Base-by-base conservation (phyloP, 2,113 vertebrate species). In the Misgurnus mizolepis region DNA sequence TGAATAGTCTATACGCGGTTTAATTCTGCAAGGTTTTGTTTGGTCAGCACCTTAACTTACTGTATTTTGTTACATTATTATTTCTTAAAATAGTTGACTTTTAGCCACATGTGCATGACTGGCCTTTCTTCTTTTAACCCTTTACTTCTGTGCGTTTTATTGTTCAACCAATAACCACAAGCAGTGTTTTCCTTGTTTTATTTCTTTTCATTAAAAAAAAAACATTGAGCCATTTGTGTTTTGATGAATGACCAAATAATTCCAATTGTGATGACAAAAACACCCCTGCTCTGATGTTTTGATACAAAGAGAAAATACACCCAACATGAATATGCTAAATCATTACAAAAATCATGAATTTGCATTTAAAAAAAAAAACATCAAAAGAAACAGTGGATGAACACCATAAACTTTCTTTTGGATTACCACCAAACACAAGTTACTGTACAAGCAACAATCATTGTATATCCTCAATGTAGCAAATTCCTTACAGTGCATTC, bases 291-390 rank as follows among this genome's bases (percentile, higher is more conserved):
- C 12, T 15, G 6, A 58, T 6, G 2, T 58, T 3, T 2, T 58
- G 6, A 18, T 18, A 58, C 6, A 58, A 58, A 18, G 18, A n/a
- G n/a, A 7, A 58, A n/a, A 58, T 18, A 18, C n/a, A 58, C 5
- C n/a, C n/a, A 74, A 27, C 34, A 58, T 15, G 40, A 60, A 73
- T 15, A 60, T 41, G 39, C 70, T 14, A 74, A 74, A 78, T 83
- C 79, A 78, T 83, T 85, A 83, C 79, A 85, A 83, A 85, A 83
- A 60, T 60, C 22, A 34, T 12, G 27, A 39, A 71, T 61, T 14
- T 49, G 4, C 55, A 55, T 62, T 58, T 0, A 72, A 72, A 71
- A 56, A 18, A 45, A 50, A 76, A 43, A 8, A 0, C 27, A 60
- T 55, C 53, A 74, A 45, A 41, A 43, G 15, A 18, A 49, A 66